Conservation (phyloP, 2,113 vertebrate genomes). For the Monarcha castaneiventris region DNA sequence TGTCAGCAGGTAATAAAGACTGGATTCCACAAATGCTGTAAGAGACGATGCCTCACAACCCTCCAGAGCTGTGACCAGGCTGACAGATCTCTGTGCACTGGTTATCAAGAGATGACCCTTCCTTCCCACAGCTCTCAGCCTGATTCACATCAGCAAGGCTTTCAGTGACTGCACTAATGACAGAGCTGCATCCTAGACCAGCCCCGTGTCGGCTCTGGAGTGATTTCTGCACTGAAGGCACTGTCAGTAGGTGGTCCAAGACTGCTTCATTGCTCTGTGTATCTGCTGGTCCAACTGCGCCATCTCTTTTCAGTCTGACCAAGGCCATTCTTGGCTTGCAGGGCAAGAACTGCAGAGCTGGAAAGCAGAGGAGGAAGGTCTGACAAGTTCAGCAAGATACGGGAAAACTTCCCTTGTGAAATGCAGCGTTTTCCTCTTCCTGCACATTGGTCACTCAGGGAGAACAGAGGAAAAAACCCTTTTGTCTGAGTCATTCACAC, state of each 20-base stretch:
- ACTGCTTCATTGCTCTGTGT: background rate
- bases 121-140: background rate
- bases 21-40: background rate
- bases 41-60: background rate
- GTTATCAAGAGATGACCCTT: background rate
- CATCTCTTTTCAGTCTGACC: background rate
- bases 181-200: background rate
- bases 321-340: background rate
- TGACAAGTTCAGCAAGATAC: background rate
- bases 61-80: background rate
- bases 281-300: background rate
- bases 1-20: background rate
- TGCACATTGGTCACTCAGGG: background rate
- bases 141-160: background rate
- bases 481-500: background rate
- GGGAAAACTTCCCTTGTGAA: background rate
- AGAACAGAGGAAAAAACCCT: background rate
- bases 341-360: background rate
- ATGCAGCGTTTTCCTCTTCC: background rate
- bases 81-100: background rate
- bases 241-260: background rate
- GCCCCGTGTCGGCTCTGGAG: background rate
- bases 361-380: background rate
- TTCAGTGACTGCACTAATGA: fast-evolving
- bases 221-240: background rate